Base-by-base conservation (phyloP, 2,888 invertebrate genomes). In the Bembecia ichneumoniformis region DNA sequence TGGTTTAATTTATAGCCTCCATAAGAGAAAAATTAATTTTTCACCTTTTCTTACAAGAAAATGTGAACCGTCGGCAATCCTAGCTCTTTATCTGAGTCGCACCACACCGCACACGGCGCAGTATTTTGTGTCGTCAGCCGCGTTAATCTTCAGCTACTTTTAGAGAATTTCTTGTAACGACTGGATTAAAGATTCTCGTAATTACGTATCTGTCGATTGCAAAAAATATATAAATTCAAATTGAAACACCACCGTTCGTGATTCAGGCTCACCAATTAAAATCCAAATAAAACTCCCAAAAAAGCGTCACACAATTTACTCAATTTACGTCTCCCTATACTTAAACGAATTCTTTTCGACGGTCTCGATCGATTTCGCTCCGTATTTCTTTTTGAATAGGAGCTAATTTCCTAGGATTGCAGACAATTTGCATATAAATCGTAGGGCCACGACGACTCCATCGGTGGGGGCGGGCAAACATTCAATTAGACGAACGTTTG, bases 401-500 rank as follows among this genome's bases (percentile, higher is more conserved):
- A 46, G 46, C 52, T 55, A 52, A 55, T 58, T 58, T 59, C 50
- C 47, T 54, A 55, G 17, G 36, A 47, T 48, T 35, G 10, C 17
- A 43, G 35, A 51, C 28, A 50, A 57, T 63, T 58, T 59, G 56
- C 57, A 59, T 46, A 16, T 16, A 47, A 35, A 34, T 48, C 44
- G 35, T 49, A 35, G 47, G 40, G 46, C 47, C 46, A 48, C 52
- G 55, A 54, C 53, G 58, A 51, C 57, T 61, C 59, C 59, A 54
- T 53, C 55, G 35, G 46, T 13, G 44, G 46, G n/a, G 47, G 47
- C 43, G 51, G 58, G 59, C 62, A 67, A 66, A 67, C 65, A 68
- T 66, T 67, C 68, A 68, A 70, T 68, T 68, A 68, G 62, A 56
- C 55, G 48, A 48, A 55, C 55, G 52, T 50, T 50, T 58, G 57